These are phyloP conservation scores for Periplaneta americana DNA, from an alignment of 1,140 invertebrate genomes.

Conservation along the genomic window DNA sequence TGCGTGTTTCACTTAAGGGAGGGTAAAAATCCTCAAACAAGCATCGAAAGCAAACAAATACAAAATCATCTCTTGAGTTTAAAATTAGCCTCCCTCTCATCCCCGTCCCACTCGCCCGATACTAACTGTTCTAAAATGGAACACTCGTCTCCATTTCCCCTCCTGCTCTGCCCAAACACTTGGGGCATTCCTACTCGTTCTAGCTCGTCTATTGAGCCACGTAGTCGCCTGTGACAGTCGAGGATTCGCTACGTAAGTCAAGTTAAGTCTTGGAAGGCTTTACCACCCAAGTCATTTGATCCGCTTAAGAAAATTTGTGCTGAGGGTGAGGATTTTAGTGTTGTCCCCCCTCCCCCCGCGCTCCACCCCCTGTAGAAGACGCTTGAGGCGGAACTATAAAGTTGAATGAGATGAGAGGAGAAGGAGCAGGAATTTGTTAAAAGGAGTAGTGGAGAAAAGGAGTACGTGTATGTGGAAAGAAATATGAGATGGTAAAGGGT, in stretches of 20 bases:
- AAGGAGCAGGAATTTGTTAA: background rate
- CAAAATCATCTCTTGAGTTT: background rate
- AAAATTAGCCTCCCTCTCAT: background rate
- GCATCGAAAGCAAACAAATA: background rate
- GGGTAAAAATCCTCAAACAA: background rate
- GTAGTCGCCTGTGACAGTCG: conserved; percentile 11
- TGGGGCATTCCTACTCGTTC: background rate
- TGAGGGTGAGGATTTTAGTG: conserved; percentile 9
- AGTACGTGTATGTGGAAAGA: background rate
- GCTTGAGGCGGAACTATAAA: conserved; percentile 7
- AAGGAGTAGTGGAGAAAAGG: background rate
- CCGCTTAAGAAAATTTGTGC: conserved; percentile 27
- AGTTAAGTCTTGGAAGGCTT: conserved; percentile 20
- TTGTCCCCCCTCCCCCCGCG: background rate
- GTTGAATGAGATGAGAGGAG: conserved; percentile 5
- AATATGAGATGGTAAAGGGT: background rate
- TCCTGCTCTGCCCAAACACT: background rate
- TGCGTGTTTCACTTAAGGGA: background rate
- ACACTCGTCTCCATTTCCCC: background rate
- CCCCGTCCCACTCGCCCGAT: background rate
- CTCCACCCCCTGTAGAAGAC: background rate
- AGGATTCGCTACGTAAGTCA: conserved; percentile 20
- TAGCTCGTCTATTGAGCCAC: conserved; percentile 8
- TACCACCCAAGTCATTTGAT: conserved; percentile 24
- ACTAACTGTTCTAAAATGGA: background rate